Percentiles rank a stretch among this genome's conserved stretches.
Conservation (phyloP, 53 echinoderm and acorn worm genomes). For the Holothuria scabra region DNA sequence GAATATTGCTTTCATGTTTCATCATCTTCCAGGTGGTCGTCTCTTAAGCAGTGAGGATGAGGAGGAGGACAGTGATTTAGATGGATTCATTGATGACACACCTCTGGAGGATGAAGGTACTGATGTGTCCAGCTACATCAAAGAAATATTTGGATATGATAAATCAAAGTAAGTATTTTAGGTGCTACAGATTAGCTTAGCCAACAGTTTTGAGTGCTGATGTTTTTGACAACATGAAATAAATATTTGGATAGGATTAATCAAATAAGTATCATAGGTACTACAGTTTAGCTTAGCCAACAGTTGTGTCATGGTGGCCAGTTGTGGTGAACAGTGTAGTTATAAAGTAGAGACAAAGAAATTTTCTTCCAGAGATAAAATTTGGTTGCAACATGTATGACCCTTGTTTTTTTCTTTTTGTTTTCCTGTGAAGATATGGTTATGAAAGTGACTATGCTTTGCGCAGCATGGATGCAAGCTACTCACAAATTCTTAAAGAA, state of each 20-base stretch:
- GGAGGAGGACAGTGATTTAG: conserved; percentile 85
- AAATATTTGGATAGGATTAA: too few relatives aligned
- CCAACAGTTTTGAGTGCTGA: too few relatives aligned
- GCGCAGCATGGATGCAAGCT: conserved; percentile 84
- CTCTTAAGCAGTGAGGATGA: conserved; percentile 80
- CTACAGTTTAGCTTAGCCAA: too few relatives aligned
- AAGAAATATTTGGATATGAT: conserved; percentile 96
- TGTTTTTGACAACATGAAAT: too few relatives aligned
- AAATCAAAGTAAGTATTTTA: conserved; percentile 92
- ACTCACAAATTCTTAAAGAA: conserved; percentile 74
- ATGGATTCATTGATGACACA: conserved; percentile 93
- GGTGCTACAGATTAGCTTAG: too few relatives aligned
- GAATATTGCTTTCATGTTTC: not conserved
- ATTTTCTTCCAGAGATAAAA: too few relatives aligned
- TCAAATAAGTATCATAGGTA: too few relatives aligned
- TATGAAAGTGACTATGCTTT: conserved; percentile 88
- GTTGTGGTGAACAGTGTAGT: too few relatives aligned
- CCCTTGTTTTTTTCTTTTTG: too few relatives aligned
- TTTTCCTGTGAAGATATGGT: conserved; percentile 59
- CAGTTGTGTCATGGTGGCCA: too few relatives aligned
- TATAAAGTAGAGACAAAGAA: too few relatives aligned
- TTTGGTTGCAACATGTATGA: too few relatives aligned
- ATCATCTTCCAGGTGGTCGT: conserved; percentile 55
- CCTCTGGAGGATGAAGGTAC: conserved; percentile 64
- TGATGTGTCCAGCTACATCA: conserved; percentile 81